phyloP scores from a whole-genome alignment of 2,113 vertebrate species.

The Phaetusa simplex region DNA sequence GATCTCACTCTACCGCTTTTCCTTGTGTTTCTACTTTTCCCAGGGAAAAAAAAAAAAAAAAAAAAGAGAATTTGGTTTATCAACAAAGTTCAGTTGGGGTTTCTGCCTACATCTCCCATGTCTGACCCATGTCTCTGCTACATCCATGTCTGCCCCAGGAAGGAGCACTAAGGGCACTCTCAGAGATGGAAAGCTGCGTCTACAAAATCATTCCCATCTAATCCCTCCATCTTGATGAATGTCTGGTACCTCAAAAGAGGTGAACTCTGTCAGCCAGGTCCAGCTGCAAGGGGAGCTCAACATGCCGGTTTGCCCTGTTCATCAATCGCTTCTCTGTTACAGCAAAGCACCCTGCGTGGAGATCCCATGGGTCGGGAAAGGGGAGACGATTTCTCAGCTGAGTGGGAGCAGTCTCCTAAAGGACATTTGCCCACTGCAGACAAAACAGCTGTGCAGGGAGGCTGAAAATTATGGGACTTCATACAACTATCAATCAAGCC shows the following conservation, averaged over 20 bases:
- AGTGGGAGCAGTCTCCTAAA: background rate
- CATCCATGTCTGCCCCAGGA: rapidly evolving
- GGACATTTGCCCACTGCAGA: background rate
- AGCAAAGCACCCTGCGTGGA: background rate
- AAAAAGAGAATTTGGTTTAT: background rate
- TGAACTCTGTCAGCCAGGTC: background rate
- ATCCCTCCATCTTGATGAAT: background rate
- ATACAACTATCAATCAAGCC: background rate
- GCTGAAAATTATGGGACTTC: background rate
- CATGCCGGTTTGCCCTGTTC: background rate
- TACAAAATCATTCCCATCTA: background rate
- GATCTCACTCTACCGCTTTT: background rate
- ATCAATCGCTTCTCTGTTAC: background rate
- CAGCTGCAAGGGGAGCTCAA: background rate
- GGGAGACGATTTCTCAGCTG: background rate
- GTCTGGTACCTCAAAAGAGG: background rate
- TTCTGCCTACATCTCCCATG: background rate
- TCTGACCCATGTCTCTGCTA: background rate
- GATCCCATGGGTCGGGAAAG: background rate
- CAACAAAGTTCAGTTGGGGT: background rate
- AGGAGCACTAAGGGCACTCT: background rate
- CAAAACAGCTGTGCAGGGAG: background rate
- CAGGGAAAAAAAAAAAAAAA: background rate
- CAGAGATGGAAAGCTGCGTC: background rate
- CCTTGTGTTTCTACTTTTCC: background rate